Percentiles rank a stretch among this genome's conserved stretches.
These are phyloP conservation scores for Folsomia manolachei DNA, from an alignment of 2,888 invertebrate species.

Conservation along the genomic window DNA sequence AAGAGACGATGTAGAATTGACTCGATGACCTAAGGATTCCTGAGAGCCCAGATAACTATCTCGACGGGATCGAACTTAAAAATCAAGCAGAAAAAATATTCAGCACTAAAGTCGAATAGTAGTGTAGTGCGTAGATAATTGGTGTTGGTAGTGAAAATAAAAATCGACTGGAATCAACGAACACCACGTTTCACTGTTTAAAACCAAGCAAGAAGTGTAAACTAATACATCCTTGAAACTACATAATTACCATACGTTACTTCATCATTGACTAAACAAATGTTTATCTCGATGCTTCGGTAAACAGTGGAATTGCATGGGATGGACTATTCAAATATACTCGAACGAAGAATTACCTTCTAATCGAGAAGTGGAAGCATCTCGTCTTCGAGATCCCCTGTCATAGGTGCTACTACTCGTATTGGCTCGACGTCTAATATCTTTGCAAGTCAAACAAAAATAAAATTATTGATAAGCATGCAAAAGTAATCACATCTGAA, in stretches of 20 bases:
- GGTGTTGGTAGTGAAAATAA: no score
- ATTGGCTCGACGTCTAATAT: conserved; percentile 45
- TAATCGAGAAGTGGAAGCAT: conserved; percentile 48
- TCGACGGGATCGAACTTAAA: conserved; percentile 65
- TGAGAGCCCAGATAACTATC: conserved; percentile 90
- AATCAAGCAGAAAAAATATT: conserved; percentile 33
- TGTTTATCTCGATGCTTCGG: not conserved
- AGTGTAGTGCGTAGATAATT: no score
- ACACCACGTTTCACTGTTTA: no score
- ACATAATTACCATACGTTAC: not conserved
- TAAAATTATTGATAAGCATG: conserved; percentile 25
- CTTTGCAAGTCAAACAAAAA: conserved; percentile 38
- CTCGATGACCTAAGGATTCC: conserved; percentile 66
- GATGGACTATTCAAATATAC: not conserved
- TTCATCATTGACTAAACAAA: not conserved
- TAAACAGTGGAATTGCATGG: not conserved
- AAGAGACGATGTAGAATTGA: conserved; percentile 50
- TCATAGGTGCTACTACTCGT: conserved; percentile 40
- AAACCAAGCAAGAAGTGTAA: not conserved
- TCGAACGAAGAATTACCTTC: conserved; percentile 48
- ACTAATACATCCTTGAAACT: not conserved
- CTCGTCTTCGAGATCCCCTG: conserved; percentile 47
- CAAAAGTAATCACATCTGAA: not conserved
- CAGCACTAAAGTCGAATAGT: no score
- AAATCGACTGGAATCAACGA: not conserved